A percentile compares a stretch with the other conserved stretches of the same genome.
Evolutionary conservation across 2,888 invertebrate species (phyloP).

Genomic region (Ecliptopera silaceata): DNA sequence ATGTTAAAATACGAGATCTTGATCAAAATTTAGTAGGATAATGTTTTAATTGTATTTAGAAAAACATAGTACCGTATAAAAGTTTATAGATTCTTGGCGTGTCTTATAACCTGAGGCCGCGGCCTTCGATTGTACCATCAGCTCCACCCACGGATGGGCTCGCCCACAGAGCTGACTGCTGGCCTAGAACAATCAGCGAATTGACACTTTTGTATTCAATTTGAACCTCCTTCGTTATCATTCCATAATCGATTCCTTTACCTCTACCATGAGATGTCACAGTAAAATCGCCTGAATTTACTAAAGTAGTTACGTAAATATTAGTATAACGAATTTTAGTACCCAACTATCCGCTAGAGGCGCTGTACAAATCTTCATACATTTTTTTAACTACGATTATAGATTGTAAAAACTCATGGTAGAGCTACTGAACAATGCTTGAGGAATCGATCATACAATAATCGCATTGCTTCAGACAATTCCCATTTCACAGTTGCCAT

Average conservation of each 20-base stretch:
- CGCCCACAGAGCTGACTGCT: conserved; percentile 49
- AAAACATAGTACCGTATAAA: conserved; percentile 2
- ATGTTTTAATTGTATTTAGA: background rate
- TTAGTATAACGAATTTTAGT: no score
- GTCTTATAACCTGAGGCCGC: conserved; percentile 35
- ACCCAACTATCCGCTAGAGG: no score
- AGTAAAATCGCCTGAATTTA: background rate
- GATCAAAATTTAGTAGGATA: background rate
- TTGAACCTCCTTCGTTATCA: background rate
- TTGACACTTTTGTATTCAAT: conserved; percentile 35
- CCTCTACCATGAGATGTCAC: no score
- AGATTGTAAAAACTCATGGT: no score
- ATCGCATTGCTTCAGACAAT: no score
- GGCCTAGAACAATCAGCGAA: conserved; percentile 49
- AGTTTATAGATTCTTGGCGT: conserved; percentile 21
- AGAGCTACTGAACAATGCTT: no score
- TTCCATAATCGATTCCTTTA: background rate
- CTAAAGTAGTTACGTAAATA: no score
- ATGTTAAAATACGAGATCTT: no score
- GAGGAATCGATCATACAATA: no score
- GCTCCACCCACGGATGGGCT: conserved; percentile 61
- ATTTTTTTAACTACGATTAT: no score
- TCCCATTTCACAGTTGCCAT: no score
- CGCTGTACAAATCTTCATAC: no score
- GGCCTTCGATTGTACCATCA: conserved; percentile 55